Evolutionary conservation across 2,113 vertebrate species (phyloP), one percentile per base, ranked within the genome.

Genomic region (Forbesichthys agassizii): DNA sequence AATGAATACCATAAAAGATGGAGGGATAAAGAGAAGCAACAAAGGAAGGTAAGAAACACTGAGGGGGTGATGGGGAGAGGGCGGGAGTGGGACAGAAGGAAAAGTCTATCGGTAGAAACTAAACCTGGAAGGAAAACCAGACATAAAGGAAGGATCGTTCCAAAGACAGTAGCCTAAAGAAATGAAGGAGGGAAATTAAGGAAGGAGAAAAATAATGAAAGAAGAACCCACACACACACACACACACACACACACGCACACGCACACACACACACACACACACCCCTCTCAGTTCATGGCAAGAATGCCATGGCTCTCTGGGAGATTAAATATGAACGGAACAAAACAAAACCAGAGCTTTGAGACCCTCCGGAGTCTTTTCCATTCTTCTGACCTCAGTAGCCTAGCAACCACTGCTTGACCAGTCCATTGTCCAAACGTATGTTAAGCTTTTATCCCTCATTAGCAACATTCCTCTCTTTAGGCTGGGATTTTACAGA

Each of bases 401-500:
- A 92, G 88, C 93, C 89, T 93, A 94, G 95, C 90, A 92, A 94
- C 91, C 74, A 49, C 84, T 82, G 84, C 90, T 92, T 85, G 66
- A 93, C 92, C 92, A 91, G 92, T 93, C 89, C 88, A 90, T 90
- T 91, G 90, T 87, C 78, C 86, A 90, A 89, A 92, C 89, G 85
- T 91, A 89, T 82, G 87, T 61, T 91, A 91, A 93, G 92, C 92
- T 88, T 89, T 90, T 83, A 71, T 85, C 87, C 90, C 91, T 92
- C 79, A 85, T 90, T 90, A 90, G 91, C 84, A 83, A 83, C 80
- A 84, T 93, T 93, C 91, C 90, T 91, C 82, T 88, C 90, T 87
- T 90, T 81, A 81, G 87, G 84, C 88, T 75, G 86, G 90, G 91
- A 92, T 92, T 93, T 94, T 92, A 91, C 90, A 94, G 92, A 94